These are phyloP conservation scores for Pampusana beccarii DNA, from an alignment of 2,113 vertebrate species.

Conservation along the genomic window DNA sequence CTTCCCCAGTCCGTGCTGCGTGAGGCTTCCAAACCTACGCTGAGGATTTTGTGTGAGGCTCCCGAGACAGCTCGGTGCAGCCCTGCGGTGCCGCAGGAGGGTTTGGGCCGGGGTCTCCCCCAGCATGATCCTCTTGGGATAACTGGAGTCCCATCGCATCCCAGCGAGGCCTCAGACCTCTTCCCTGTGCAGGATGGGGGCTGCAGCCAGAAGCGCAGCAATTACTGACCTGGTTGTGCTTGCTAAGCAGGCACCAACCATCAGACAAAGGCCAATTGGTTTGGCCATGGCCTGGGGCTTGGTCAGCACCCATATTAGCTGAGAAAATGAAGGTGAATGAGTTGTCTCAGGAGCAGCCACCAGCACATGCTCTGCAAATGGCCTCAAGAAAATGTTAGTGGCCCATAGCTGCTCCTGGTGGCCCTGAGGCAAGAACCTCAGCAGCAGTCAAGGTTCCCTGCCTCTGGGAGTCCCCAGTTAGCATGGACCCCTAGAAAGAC, in stretches of 20 bases:
- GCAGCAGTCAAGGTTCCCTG: neutral
- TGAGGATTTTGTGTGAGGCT: neutral
- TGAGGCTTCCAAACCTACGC: neutral
- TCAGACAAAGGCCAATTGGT: neutral
- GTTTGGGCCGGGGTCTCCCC: neutral
- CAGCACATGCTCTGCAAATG: neutral
- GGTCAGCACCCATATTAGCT: neutral
- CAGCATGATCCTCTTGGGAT: neutral
- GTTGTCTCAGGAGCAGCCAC: neutral
- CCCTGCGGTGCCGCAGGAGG: accelerated
- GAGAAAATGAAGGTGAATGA: neutral
- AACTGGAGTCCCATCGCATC: neutral
- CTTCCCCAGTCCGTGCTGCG: neutral
- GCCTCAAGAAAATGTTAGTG: neutral
- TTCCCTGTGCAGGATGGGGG: neutral
- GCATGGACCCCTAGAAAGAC: neutral
- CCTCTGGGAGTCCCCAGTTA: accelerated
- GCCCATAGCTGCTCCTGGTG: neutral
- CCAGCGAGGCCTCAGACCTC: neutral
- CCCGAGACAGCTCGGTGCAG: neutral
- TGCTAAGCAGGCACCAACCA: neutral
- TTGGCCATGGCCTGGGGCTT: neutral
- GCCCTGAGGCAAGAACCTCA: neutral
- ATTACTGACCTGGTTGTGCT: neutral
- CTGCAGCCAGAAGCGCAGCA: neutral